Evolutionary conservation across 2,888 invertebrate species (phyloP).

Genomic region (Glyphotaelius pellucidus): DNA sequence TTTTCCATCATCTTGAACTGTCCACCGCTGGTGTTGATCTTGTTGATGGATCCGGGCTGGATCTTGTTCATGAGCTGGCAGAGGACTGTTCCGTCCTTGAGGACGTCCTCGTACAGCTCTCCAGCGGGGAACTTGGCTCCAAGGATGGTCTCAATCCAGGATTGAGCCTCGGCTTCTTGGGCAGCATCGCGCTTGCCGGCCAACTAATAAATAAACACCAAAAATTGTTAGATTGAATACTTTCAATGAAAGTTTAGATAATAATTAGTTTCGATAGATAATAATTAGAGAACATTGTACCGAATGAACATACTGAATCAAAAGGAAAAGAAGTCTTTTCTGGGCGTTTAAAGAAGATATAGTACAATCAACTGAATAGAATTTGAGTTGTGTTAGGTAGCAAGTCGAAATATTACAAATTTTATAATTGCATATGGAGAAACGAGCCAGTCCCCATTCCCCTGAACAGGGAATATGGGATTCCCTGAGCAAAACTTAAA

Average conservation of each 20-base stretch:
- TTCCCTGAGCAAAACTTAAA: too few species aligned
- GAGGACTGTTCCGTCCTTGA: slow-evolving; percentile 94
- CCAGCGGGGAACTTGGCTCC: slow-evolving; percentile 92
- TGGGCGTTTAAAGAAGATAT: background rate
- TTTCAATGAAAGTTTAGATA: background rate
- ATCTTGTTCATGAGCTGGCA: slow-evolving; percentile 97
- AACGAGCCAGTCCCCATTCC: too few species aligned
- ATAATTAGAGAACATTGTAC: too few species aligned
- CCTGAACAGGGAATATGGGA: background rate
- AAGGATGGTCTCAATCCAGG: slow-evolving; percentile 93
- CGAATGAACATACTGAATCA: too few species aligned
- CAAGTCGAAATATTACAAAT: background rate
- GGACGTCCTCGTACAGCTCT: slow-evolving; percentile 90
- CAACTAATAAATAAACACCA: slow-evolving; percentile 77
- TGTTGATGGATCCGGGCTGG: slow-evolving; percentile 90
- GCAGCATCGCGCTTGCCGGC: slow-evolving; percentile 89
- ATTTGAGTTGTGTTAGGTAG: too few species aligned
- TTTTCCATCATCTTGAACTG: slow-evolving; percentile 99
- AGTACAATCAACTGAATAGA: too few species aligned
- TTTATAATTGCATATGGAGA: background rate
- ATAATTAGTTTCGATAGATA: background rate
- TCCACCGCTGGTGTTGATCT: slow-evolving; percentile 95
- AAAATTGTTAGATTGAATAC: background rate
- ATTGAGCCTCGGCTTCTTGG: slow-evolving; percentile 92
- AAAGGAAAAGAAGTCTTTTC: too few species aligned